Evolutionary conservation across 1,140 invertebrate species (phyloP).

Genomic region (Chionoecetes opilio): DNA sequence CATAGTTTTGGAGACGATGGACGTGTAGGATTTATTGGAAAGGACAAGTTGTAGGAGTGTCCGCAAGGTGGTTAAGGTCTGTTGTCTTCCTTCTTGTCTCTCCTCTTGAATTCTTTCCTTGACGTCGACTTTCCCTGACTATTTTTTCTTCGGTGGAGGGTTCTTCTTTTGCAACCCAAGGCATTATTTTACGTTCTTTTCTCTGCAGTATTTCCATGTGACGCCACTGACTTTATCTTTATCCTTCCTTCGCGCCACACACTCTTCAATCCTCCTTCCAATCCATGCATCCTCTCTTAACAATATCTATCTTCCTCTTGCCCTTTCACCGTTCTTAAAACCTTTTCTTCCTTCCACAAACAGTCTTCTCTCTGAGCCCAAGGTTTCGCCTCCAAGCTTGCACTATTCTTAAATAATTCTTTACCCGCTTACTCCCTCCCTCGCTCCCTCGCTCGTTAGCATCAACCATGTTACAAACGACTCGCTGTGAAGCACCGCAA

Average conservation of each 20-base stretch:
- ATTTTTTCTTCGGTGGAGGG: too few species aligned
- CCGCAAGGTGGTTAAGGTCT: too few species aligned
- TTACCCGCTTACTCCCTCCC: not conserved
- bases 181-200: too few species aligned
- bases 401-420: not conserved
- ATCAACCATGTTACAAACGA: conserved; percentile 10
- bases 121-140: too few species aligned
- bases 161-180: too few species aligned
- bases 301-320: not conserved
- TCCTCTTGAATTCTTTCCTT: too few species aligned
- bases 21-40: too few species aligned
- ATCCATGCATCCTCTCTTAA: not conserved
- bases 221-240: too few species aligned
- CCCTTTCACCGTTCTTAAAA: not conserved
- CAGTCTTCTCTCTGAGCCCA: not conserved
- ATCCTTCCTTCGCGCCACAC: not conserved
- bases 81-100: too few species aligned
- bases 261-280: not conserved
- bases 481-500: not conserved
- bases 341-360: not conserved
- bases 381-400: not conserved
- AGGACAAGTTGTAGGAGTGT: too few species aligned
- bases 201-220: too few species aligned
- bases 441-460: not conserved
- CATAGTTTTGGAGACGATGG: too few species aligned